These are phyloP conservation scores for Desmophyllum pertusum DNA, from an alignment of 92 coral and sea anemone genomes.

Conservation along the genomic window DNA sequence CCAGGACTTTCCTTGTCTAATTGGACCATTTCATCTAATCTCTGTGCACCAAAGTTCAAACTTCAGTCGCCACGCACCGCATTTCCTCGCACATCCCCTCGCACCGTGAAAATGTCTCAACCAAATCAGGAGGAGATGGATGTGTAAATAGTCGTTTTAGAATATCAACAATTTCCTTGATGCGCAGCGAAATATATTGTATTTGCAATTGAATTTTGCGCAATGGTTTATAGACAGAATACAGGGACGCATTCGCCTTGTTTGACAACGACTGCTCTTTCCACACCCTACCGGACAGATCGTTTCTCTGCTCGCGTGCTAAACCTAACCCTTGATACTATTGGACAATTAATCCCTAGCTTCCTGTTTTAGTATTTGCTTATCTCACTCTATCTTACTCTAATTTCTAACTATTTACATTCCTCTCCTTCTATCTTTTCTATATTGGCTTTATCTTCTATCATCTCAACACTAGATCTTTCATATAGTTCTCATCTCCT, in stretches of 20 bases:
- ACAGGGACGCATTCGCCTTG: slow-evolving; percentile 88
- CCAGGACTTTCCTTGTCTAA: slow-evolving; percentile 35
- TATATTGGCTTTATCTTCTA: no score
- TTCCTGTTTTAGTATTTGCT: no score
- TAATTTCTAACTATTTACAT: no score
- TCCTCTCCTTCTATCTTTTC: no score
- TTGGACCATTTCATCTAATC: background rate
- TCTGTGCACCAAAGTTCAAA: background rate
- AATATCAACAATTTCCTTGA: background rate
- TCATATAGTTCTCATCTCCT: no score
- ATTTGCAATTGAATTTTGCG: background rate
- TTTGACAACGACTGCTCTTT: slow-evolving; percentile 90
- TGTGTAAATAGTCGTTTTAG: background rate
- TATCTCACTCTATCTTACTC: no score
- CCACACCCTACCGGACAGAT: no score
- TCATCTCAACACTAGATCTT: no score
- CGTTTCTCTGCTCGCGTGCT: no score
- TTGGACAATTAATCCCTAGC: no score
- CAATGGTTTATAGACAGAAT: slow-evolving; percentile 60
- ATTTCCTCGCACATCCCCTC: background rate
- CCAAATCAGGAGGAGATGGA: slow-evolving; percentile 49
- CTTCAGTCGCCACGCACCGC: background rate
- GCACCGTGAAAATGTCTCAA: slow-evolving; percentile 31
- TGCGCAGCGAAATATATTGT: background rate
- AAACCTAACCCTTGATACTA: no score